These are phyloP conservation scores for Eulemur rufifrons DNA, from an alignment of 2,113 vertebrate genomes.

Conservation along the genomic window DNA sequence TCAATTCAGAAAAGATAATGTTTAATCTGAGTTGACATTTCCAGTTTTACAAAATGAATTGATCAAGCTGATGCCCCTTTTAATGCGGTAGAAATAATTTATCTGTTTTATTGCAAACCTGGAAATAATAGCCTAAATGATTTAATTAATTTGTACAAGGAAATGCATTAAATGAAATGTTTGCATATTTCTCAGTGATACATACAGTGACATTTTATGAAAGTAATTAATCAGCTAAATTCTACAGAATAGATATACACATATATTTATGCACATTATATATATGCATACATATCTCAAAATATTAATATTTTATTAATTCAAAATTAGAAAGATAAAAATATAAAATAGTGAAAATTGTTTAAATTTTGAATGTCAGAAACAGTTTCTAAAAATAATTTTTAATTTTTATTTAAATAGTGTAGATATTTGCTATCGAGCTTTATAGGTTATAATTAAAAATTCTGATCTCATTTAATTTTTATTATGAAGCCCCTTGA, in stretches of 20 bases:
- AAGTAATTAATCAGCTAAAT: not conserved
- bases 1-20: not conserved
- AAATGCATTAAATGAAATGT: not conserved
- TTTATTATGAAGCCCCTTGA: not conserved
- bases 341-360: not conserved
- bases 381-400: not conserved
- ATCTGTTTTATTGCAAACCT: not conserved
- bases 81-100: not conserved
- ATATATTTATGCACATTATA: not conserved
- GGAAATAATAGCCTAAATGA: not conserved
- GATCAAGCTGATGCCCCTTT: not conserved
- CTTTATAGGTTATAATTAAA: not conserved
- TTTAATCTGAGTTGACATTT: not conserved
- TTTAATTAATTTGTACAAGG: not conserved
- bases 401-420: not conserved
- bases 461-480: not conserved
- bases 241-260: not conserved
- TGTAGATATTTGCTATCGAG: not conserved
- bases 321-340: not conserved
- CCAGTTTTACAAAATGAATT: conserved; percentile 34
- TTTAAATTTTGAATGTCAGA: not conserved
- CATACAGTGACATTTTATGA: not conserved
- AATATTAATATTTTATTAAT: not conserved
- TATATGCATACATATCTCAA: not conserved
- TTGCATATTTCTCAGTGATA: not conserved